Percentiles rank a stretch among this genome's conserved stretches.
These are phyloP conservation scores for Hippoglossus hippoglossus DNA, from an alignment of 2,797 vertebrate species.

Conservation along the genomic window DNA sequence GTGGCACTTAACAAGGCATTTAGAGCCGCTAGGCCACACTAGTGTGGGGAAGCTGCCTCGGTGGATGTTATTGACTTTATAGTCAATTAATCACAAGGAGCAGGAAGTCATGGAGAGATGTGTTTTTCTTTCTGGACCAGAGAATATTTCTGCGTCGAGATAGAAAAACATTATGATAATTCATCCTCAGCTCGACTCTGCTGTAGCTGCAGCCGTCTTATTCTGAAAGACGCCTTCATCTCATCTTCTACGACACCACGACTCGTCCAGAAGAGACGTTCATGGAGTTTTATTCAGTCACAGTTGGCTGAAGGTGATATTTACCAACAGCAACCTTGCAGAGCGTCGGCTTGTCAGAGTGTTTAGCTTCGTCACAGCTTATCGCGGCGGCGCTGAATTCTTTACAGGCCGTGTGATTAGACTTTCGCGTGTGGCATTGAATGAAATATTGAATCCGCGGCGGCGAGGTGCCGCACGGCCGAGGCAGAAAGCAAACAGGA, in stretches of 20 bases:
- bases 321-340: background rate
- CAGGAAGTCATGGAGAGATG: background rate
- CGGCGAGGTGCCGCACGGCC: background rate
- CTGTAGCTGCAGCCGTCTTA: too few species aligned
- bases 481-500: conserved; percentile 30
- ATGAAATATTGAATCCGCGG: background rate
- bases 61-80: conserved; percentile 8
- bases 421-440: background rate
- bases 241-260: background rate
- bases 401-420: background rate
- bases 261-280: background rate
- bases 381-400: background rate
- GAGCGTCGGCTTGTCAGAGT: background rate
- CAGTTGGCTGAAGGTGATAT: background rate
- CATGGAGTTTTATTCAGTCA: background rate
- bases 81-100: conserved; percentile 11
- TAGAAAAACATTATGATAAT: conserved; percentile 6
- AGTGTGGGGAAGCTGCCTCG: conserved; percentile 7
- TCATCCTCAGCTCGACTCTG: conserved; percentile 30
- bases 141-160: background rate
- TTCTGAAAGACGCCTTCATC: too few species aligned
- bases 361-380: background rate
- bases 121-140: background rate
- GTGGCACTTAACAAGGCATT: conserved; percentile 7
- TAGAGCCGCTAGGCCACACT: background rate